Evolutionary conservation across 2,113 vertebrate species (phyloP).

Genomic region (Ceyx cyanopectus): DNA sequence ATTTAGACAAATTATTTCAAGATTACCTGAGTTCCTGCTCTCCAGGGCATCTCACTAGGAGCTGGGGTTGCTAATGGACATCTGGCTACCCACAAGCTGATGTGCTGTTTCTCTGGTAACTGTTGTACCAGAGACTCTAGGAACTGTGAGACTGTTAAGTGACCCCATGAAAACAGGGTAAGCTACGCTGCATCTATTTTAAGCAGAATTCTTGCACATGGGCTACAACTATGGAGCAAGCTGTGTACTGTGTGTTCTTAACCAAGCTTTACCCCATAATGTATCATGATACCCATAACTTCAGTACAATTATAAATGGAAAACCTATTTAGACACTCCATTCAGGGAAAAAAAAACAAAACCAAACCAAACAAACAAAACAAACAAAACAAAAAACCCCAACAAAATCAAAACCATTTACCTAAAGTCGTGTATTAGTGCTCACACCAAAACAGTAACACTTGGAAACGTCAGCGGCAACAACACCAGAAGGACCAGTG

Average conservation of each 20-base stretch:
- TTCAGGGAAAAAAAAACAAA: not conserved
- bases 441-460: not conserved
- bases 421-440: not conserved
- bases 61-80: not conserved
- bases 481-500: not conserved
- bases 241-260: not conserved
- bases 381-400: no score
- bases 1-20: not conserved
- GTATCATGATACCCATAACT: not conserved
- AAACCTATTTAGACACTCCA: not conserved
- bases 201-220: not conserved
- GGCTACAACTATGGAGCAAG: not conserved
- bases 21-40: not conserved
- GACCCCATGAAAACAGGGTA: not conserved
- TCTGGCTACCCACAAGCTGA: not conserved
- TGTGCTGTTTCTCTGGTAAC: not conserved
- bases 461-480: not conserved
- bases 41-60: not conserved
- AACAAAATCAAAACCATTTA: not conserved
- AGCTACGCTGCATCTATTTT: not conserved
- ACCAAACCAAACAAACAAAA: no score
- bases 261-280: not conserved
- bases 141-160: not conserved
- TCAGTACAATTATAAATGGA: not conserved
- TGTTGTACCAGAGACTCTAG: not conserved